Evolutionary conservation across 1,140 invertebrate species (phyloP), one percentile per base, ranked within the genome.

Genomic region (Cyclina sinensis): DNA sequence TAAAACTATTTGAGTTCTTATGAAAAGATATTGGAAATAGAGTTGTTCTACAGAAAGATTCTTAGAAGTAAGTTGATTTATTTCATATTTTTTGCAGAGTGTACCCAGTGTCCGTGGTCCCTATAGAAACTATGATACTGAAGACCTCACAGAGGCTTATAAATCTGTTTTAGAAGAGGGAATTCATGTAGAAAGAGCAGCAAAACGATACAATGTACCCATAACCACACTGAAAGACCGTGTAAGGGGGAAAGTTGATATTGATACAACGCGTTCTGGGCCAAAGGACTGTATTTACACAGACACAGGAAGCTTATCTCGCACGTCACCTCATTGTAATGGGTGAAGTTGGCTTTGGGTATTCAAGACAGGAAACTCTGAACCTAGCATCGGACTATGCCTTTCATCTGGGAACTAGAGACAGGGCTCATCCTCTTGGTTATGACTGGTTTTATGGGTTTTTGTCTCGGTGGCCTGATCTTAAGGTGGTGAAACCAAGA

Each of bases 361-460:
- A n/a, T n/a, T n/a, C n/a, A n/a, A n/a, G n/a, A n/a, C n/a, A n/a
- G n/a, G n/a, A n/a, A n/a, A n/a, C n/a, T n/a, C n/a, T n/a, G n/a
- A n/a, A n/a, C n/a, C n/a, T n/a, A n/a, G n/a, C n/a, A n/a, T n/a
- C n/a, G n/a, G n/a, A n/a, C n/a, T n/a, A n/a, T n/a, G n/a, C n/a
- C n/a, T n/a, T n/a, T n/a, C n/a, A n/a, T n/a, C n/a, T n/a, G n/a
- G n/a, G n/a, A n/a, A n/a, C n/a, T n/a, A n/a, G n/a, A n/a, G n/a
- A n/a, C 78, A 80, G 27, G 48, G 4, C 11, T 3, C 46, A 80
- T 54, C 78, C 48, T 57, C 35, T 80, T 21, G 57, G 39, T 57
- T n/a, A 57, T 5, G 5, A 59, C 16, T 80, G 78, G 78, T 46
- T 80, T 16, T 57, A n/a, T n/a, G n/a, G n/a, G n/a, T n/a, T n/a